Conservation (phyloP, 1,140 invertebrate genomes). For the Magallana gigas region DNA sequence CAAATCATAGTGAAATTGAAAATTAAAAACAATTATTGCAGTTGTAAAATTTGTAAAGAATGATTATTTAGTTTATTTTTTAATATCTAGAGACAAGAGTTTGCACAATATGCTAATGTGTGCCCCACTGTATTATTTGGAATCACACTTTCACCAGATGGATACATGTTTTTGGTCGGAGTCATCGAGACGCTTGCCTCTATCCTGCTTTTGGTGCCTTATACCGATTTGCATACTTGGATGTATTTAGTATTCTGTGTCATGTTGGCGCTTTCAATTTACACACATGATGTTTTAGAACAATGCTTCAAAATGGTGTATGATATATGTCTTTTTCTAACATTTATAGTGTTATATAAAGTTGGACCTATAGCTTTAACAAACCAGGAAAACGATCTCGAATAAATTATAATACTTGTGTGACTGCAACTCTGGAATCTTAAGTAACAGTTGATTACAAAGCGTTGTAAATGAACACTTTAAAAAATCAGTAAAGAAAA, state of each 20-base stretch:
- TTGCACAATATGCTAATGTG: background rate
- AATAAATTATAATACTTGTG: no score
- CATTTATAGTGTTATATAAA: background rate
- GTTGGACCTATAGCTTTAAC: background rate
- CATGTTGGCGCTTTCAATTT: background rate
- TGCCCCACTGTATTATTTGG: background rate
- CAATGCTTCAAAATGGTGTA: background rate
- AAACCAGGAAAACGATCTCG: no score
- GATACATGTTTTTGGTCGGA: background rate
- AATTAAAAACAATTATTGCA: no score
- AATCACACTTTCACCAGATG: background rate
- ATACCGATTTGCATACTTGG: background rate
- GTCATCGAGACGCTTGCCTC: background rate
- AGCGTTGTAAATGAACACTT: no score
- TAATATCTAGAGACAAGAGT: background rate
- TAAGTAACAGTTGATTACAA: no score
- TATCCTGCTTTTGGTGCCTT: background rate
- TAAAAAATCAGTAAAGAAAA: no score
- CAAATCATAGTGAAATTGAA: no score
- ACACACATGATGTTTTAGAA: background rate
- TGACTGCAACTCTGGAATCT: no score
- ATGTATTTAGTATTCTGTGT: background rate
- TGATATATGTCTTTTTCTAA: background rate
- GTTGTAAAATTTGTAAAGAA: no score
- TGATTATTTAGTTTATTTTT: no score